Percentiles rank a stretch among this genome's conserved stretches.
phyloP scores from a whole-genome alignment of 2,113 vertebrate genomes.

The Dunckerocampus dactyliophorus region DNA sequence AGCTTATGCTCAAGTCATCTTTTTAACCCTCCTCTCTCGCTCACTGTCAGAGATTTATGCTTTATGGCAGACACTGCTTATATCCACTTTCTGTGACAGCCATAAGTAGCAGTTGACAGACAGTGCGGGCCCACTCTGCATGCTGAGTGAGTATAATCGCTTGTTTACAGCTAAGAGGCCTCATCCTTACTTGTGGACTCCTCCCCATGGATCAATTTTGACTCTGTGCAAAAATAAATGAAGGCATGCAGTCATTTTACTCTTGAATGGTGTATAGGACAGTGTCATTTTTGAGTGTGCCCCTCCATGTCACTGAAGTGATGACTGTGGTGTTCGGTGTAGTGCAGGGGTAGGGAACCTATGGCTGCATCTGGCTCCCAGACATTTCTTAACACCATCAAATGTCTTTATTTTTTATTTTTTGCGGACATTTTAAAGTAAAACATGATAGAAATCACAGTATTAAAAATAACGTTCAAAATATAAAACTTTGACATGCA shows the following conservation, averaged over 20 bases:
- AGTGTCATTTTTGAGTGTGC: background rate
- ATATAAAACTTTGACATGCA: no score
- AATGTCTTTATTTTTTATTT: no score
- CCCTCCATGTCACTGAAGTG: no score
- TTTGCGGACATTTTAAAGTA: no score
- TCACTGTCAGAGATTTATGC: constrained; percentile 50
- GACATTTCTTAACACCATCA: no score
- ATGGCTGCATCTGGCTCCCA: no score
- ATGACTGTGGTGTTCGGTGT: no score
- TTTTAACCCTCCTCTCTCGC: constrained; percentile 12
- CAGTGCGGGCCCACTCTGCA: constrained; percentile 49
- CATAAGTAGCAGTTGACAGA: constrained; percentile 66
- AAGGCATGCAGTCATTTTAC: constrained; percentile 17
- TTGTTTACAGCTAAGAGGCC: constrained; percentile 62
- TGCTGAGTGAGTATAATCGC: constrained; percentile 65
- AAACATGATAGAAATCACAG: no score
- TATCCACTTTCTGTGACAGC: constrained; percentile 64
- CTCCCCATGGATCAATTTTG: constrained; percentile 45
- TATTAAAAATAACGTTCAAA: no score
- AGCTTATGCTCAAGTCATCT: constrained; percentile 65
- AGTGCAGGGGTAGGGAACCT: no score
- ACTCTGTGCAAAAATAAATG: constrained; percentile 42
- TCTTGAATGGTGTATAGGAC: constrained; percentile 7
- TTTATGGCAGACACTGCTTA: constrained; percentile 55
- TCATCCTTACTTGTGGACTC: constrained; percentile 39